These are phyloP conservation scores for Sebastes flavidus DNA, from an alignment of 2,797 vertebrate species.

Conservation along the genomic window DNA sequence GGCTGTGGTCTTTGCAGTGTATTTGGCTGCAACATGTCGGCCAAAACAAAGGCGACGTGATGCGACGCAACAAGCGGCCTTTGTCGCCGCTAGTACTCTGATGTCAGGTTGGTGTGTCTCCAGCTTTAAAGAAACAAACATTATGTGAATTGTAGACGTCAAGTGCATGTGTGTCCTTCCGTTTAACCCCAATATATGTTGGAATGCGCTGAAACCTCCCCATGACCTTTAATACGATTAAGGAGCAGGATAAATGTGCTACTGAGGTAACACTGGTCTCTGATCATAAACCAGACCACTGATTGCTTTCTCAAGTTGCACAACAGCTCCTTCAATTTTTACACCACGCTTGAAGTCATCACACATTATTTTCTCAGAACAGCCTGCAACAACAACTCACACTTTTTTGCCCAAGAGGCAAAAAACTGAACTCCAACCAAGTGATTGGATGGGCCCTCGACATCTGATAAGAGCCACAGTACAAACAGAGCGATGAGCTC, in stretches of 20 bases:
- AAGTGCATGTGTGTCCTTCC: neutral
- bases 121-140: neutral
- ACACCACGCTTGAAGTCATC: neutral
- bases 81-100: no score
- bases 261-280: neutral
- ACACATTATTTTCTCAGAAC: neutral
- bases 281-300: constrained; percentile 11
- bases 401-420: constrained; percentile 46
- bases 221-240: constrained; percentile 23
- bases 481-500: constrained; percentile 64
- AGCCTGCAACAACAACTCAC: constrained; percentile 21
- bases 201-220: constrained; percentile 20
- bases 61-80: no score
- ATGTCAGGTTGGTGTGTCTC: no score
- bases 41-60: no score
- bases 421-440: constrained; percentile 27
- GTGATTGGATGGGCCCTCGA: constrained; percentile 23
- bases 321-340: neutral
- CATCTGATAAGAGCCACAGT: constrained; percentile 68
- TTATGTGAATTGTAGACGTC: neutral
- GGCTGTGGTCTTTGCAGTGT: no score
- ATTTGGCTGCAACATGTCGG: no score
- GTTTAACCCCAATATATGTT: neutral
- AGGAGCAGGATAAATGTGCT: constrained; percentile 14
- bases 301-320: neutral